These are phyloP conservation scores for Lepidochrysops patricia DNA, from an alignment of 2,888 invertebrate genomes.

Conservation along the genomic window DNA sequence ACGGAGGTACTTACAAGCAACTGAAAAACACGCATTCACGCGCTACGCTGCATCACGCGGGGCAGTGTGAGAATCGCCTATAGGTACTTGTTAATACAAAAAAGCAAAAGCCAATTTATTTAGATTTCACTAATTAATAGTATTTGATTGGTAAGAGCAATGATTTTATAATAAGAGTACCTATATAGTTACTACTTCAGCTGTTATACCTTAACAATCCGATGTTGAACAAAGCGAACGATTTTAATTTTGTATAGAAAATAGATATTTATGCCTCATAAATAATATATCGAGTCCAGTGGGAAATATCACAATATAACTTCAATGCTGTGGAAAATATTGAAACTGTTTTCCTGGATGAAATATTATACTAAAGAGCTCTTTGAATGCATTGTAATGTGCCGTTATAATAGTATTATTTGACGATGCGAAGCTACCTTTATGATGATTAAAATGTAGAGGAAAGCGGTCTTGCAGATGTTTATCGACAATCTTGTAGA, in stretches of 20 bases:
- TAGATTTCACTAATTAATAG: no score
- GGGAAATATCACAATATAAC: constrained; percentile 6
- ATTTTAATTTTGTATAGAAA: neutral
- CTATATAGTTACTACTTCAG: neutral
- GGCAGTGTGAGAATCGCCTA: no score
- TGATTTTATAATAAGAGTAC: no score
- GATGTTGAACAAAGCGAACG: neutral
- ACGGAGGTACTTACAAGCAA: no score
- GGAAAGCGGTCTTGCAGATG: neutral
- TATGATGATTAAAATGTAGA: neutral
- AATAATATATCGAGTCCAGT: neutral
- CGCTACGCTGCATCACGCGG: no score
- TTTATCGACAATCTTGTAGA: no score
- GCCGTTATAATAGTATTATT: neutral
- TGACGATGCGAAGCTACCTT: neutral
- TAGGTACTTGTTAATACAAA: no score
- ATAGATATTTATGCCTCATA: neutral
- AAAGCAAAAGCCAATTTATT: no score
- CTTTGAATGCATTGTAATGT: neutral
- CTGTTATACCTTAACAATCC: neutral
- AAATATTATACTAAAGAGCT: neutral
- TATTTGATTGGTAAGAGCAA: no score
- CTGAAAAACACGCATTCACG: no score
- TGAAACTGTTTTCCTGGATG: neutral
- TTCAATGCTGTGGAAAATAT: neutral